These are phyloP conservation scores for Synodontis membranacea DNA, from an alignment of 2,113 vertebrate species.

Conservation along the genomic window DNA sequence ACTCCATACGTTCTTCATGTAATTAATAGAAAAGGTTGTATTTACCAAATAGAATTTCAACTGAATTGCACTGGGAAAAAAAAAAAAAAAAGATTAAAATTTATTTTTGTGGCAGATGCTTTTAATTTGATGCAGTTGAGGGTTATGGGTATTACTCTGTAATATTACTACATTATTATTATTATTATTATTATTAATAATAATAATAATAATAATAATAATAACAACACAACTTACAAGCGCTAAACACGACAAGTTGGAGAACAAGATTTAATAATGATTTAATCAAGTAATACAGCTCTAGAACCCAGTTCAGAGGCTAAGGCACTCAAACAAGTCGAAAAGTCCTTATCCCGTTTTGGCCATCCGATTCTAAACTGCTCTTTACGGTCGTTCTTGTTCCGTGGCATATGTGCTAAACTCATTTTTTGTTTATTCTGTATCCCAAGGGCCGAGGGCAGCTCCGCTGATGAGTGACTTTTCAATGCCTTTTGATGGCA, in stretches of 20 bases:
- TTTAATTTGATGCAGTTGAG: no score
- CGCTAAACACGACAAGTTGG: not conserved
- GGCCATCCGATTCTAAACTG: not conserved
- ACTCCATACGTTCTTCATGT: no score
- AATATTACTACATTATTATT: no score
- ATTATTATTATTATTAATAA: no score
- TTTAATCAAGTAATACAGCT: not conserved
- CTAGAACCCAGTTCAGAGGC: not conserved
- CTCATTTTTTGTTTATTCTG: conserved; percentile 35
- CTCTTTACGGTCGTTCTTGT: not conserved
- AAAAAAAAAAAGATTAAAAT: no score
- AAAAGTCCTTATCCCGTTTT: no score
- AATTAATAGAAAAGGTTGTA: no score
- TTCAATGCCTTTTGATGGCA: conserved; percentile 37
- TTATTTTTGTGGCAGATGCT: not conserved
- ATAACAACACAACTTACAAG: not conserved
- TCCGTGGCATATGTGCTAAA: not conserved
- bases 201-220: no score
- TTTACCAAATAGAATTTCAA: no score
- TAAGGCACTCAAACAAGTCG: not conserved
- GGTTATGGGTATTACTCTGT: no score
- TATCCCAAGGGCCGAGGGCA: conserved; percentile 1
- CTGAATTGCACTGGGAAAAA: no score
- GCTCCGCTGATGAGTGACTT: conserved; percentile 35
- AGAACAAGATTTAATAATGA: not conserved